phyloP scores from a whole-genome alignment of 2,888 invertebrate genomes.

The Rosalia funebris region DNA sequence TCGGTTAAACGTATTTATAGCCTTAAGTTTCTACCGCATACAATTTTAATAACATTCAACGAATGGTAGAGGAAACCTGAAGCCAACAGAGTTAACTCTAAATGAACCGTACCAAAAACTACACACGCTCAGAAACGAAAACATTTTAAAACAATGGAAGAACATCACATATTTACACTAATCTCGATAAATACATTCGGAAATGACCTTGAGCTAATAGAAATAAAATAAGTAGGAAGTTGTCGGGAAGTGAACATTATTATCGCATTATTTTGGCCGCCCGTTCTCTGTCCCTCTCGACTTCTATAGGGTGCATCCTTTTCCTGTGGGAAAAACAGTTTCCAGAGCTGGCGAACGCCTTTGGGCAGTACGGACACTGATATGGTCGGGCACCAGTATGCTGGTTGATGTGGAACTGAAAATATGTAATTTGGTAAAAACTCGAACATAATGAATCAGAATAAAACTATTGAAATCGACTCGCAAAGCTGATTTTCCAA shows the following conservation, averaged over 20 bases:
- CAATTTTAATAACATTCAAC: too few species aligned
- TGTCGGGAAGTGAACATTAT: conserved; percentile 45
- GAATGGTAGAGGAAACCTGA: too few species aligned
- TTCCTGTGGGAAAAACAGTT: conserved; percentile 79
- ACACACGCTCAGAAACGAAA: too few species aligned
- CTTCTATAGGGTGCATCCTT: conserved; percentile 75
- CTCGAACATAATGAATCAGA: too few species aligned
- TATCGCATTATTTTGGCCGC: conserved; percentile 69
- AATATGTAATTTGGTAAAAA: too few species aligned
- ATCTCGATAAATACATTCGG: too few species aligned
- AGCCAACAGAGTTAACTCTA: too few species aligned
- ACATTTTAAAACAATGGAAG: too few species aligned
- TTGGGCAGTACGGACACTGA: conserved; percentile 78
- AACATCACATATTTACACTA: background rate
- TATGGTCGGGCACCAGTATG: conserved; percentile 80
- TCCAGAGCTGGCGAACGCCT: conserved; percentile 77
- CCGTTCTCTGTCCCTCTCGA: conserved; percentile 67
- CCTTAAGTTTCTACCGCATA: too few species aligned
- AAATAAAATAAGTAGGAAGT: conserved; percentile 1
- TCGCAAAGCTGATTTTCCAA: background rate
- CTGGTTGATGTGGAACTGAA: conserved; percentile 78
- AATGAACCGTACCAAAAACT: too few species aligned
- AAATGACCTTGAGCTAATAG: background rate
- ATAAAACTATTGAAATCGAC: too few species aligned
- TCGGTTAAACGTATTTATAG: too few species aligned